Base-by-base conservation (phyloP, 2,113 vertebrate species). In the Scopus umbretta region DNA sequence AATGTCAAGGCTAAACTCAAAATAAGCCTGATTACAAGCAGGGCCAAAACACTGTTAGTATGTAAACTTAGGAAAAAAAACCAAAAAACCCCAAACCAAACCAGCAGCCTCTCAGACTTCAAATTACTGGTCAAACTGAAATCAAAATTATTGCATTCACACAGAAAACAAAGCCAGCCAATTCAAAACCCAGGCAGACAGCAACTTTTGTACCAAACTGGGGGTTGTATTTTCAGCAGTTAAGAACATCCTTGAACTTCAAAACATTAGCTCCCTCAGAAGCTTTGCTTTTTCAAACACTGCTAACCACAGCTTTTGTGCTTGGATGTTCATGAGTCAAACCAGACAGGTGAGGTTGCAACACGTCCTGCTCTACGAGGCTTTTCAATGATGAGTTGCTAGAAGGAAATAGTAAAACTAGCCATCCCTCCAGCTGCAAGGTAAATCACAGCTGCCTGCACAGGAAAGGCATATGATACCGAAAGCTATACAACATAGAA, bases 1-100 rank as follows among this genome's bases (percentile, higher is more conserved):
- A 90, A 86, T 81, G 34, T 32, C 88, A 94, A 94, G 90, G 80
- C 80, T 83, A 59, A 86, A 36, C 47, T 63, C 45, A 17, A 63
- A 43, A 45, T 6, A 15, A 91, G 47, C 30, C 75, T 7, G 40
- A 52, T 13, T 38, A 40, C 61, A 25, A 55, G 63, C n/a, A 40
- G 32, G 29, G 47, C 75, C 85, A 71, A 45, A 43, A 63, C 65
- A 81, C 32, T 32, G 21, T 5, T 2, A 29, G 43, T 27, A 49
- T 9, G 45, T 14, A 72, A 89, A 61, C 20, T 16, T 22, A 5
- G 55, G 45, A 32, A 36, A 80, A 40, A 17, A 34, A 8, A 18
- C 10, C 47, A 49, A 49, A 49, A 13, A 21, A 22, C 21, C 18
- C 18, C 22, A 38, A 52, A 45, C 2, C 47, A 71, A 22, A 71